phyloP scores from a whole-genome alignment of 2,888 invertebrate genomes.

The Bhutanitis thaidina region DNA sequence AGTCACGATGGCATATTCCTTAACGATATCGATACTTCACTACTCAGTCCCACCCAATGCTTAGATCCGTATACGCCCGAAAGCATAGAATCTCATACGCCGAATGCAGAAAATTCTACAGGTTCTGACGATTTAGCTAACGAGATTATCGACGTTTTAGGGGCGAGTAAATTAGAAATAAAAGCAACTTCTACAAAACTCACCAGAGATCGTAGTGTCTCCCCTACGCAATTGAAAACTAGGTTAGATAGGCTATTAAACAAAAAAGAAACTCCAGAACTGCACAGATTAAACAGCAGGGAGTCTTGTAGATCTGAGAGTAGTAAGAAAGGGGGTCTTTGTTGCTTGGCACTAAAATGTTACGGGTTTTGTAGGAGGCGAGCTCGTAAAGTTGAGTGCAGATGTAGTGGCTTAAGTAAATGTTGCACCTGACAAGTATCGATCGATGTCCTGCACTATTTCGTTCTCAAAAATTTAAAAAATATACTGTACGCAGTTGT shows the following conservation, averaged over 20 bases:
- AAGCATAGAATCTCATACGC: slow-evolving; percentile 88
- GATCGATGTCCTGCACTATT: slow-evolving; percentile 17
- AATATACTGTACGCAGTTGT: not conserved
- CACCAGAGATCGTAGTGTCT: slow-evolving; percentile 70
- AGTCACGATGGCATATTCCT: slow-evolving; percentile 67
- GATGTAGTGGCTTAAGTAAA: slow-evolving; percentile 50
- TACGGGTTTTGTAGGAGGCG: slow-evolving; percentile 64
- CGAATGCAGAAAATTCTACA: slow-evolving; percentile 70
- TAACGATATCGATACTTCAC: slow-evolving; percentile 75
- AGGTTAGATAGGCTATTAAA: slow-evolving; percentile 73
- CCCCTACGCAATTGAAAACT: slow-evolving; percentile 82
- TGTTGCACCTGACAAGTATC: slow-evolving; percentile 46
- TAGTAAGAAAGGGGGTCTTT: slow-evolving; percentile 52
- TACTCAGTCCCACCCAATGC: slow-evolving; percentile 56
- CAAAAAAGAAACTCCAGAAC: slow-evolving; percentile 45
- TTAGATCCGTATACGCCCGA: slow-evolving; percentile 91
- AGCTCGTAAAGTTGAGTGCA: slow-evolving; percentile 53
- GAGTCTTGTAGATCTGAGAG: slow-evolving; percentile 62
- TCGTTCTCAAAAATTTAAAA: slow-evolving; percentile 12
- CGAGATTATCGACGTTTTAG: slow-evolving; percentile 50
- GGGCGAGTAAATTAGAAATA: slow-evolving; percentile 34
- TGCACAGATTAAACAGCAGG: slow-evolving; percentile 57
- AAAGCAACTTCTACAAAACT: slow-evolving; percentile 41
- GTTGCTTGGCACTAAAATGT: slow-evolving; percentile 65
- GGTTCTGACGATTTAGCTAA: slow-evolving; percentile 46